Evolutionary conservation across 64 coral and sea anemone species (phyloP).

Genomic region (Catalaphyllia jardinei): DNA sequence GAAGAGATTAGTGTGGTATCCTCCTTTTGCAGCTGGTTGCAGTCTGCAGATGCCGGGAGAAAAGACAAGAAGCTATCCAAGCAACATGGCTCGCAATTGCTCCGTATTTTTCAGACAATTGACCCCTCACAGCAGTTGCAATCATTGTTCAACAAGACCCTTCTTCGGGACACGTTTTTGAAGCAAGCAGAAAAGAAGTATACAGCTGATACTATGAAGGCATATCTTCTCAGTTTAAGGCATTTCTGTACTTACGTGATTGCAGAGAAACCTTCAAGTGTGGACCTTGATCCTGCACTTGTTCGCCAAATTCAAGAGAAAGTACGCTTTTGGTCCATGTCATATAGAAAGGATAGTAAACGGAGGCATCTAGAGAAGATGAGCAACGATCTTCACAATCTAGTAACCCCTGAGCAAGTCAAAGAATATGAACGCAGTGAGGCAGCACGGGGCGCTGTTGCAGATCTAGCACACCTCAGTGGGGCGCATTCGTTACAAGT

Average conservation of each 20-base stretch:
- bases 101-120: constrained; percentile 47
- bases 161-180: constrained; percentile 50
- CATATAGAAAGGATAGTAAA: no score
- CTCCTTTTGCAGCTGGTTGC: constrained; percentile 39
- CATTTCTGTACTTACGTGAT: constrained; percentile 64
- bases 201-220: constrained; percentile 54
- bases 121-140: constrained; percentile 8
- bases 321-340: no score
- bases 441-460: constrained; percentile 43
- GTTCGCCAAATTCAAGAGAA: background rate
- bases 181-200: constrained; percentile 53
- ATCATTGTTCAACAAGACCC: constrained; percentile 46
- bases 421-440: constrained; percentile 37
- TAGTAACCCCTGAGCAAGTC: constrained; percentile 44
- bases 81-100: constrained; percentile 39
- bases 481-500: background rate
- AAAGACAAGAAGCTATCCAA: constrained; percentile 40
- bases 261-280: constrained; percentile 41
- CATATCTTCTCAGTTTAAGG: constrained; percentile 62
- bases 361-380: constrained; percentile 50
- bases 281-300: background rate
- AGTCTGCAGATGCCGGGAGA: constrained; percentile 55
- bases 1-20: background rate
- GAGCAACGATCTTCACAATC: constrained; percentile 7
- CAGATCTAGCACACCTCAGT: constrained; percentile 16